Conservation (phyloP, 2,888 invertebrate genomes). For the Teleiodes luculella region DNA sequence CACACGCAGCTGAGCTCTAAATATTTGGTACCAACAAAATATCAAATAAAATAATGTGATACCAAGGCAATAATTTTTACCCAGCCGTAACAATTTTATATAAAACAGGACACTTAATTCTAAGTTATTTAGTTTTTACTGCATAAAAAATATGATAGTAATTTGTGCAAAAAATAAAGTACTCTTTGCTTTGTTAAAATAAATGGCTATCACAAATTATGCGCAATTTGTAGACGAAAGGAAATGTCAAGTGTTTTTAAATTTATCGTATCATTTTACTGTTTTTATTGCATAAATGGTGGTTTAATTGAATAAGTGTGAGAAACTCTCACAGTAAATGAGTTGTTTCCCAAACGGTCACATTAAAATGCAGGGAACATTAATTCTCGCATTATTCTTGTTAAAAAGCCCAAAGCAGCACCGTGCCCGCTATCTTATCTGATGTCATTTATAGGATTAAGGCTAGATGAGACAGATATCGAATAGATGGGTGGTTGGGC, state of each 20-base stretch:
- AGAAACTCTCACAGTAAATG: conserved; percentile 30
- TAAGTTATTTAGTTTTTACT: no score
- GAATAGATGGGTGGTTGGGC: conserved; percentile 60
- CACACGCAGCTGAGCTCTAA: no score
- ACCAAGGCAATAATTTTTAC: no score
- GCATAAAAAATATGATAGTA: no score
- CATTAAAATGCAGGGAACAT: conserved; percentile 37
- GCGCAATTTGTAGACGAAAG: not conserved
- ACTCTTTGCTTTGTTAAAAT: no score
- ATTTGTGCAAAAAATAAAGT: no score
- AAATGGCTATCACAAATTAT: conserved; percentile 3
- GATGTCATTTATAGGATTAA: conserved; percentile 76
- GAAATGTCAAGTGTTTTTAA: conserved; percentile 10
- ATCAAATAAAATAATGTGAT: no score
- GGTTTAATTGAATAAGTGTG: conserved; percentile 31
- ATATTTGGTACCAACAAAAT: no score
- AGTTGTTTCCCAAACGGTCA: conserved; percentile 33
- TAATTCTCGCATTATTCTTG: conserved; percentile 42
- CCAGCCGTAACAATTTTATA: no score
- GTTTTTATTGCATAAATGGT: conserved; percentile 26
- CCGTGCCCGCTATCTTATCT: conserved; percentile 58
- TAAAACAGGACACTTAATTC: no score
- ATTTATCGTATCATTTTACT: conserved; percentile 18
- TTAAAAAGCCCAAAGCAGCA: conserved; percentile 41
- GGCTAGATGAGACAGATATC: conserved; percentile 69